A percentile compares a stretch with the other conserved stretches of the same genome.
Conservation (phyloP, 2,113 vertebrate genomes). For the Lontra canadensis region DNA sequence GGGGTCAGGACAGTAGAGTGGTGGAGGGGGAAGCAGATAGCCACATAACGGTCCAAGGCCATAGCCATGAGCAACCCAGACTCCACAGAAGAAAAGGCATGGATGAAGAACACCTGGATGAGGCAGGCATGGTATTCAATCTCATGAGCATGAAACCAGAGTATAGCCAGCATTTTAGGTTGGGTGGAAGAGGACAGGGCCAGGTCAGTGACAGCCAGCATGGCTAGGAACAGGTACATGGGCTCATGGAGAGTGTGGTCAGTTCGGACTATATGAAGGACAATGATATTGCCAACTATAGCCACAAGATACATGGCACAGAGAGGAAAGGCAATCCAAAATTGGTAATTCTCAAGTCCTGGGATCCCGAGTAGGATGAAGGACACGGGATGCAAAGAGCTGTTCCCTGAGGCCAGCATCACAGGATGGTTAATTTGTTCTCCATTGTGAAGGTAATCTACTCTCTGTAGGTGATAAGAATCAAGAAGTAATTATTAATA, state of each 20-base stretch:
- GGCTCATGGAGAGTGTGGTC: constrained; percentile 68
- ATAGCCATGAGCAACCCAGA: constrained; percentile 64
- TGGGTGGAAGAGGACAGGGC: constrained; percentile 53
- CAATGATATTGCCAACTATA: constrained; percentile 62
- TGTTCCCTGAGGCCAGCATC: constrained; percentile 17
- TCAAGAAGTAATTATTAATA: not conserved
- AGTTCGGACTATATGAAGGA: constrained; percentile 54
- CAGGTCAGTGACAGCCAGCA: constrained; percentile 76
- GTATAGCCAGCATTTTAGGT: constrained; percentile 76
- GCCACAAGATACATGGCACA: constrained; percentile 55
- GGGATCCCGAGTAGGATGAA: constrained; percentile 73
- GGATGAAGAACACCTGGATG: constrained; percentile 78
- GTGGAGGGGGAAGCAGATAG: constrained; percentile 69
- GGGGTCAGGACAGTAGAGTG: constrained; percentile 67
- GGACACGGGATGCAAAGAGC: not conserved
- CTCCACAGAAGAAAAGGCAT: constrained; percentile 69
- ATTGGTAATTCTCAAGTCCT: constrained; percentile 67
- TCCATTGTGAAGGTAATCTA: not conserved
- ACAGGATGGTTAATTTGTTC: not conserved
- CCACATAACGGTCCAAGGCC: constrained; percentile 72
- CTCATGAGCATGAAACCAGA: constrained; percentile 66
- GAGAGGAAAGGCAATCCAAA: constrained; percentile 73
- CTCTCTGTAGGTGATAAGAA: not conserved
- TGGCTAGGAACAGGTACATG: constrained; percentile 77
- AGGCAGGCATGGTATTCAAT: constrained; percentile 75